Percentiles rank a stretch among this genome's conserved stretches.
These are phyloP conservation scores for Heteromormyrus szaboi DNA, from an alignment of 2,797 vertebrate species.

Conservation along the genomic window DNA sequence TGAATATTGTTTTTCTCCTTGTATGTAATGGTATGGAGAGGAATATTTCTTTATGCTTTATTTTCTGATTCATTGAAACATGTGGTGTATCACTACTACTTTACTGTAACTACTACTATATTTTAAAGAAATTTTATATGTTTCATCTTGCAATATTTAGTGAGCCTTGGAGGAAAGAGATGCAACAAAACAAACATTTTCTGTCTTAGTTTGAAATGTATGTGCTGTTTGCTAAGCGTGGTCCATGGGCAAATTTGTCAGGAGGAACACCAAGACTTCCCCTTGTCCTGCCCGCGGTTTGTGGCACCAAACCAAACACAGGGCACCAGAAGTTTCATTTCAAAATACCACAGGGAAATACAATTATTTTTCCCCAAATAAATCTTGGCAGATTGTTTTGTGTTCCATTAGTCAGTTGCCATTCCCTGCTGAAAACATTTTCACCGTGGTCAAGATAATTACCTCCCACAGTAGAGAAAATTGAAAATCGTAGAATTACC, in stretches of 20 bases:
- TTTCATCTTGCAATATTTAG: neutral
- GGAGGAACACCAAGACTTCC: neutral
- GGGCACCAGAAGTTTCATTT: neutral
- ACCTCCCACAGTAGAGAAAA: constrained; percentile 1
- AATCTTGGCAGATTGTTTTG: neutral
- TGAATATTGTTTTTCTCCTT: neutral
- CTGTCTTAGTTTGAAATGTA: neutral
- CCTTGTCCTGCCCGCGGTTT: neutral
- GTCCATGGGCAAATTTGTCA: neutral
- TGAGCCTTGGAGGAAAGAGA: neutral
- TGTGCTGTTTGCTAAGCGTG: neutral
- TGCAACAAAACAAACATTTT: neutral
- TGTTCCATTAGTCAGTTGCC: neutral
- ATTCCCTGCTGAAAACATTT: neutral
- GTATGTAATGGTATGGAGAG: neutral
- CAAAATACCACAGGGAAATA: neutral
- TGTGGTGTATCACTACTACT: neutral
- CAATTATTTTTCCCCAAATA: neutral
- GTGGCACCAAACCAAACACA: neutral
- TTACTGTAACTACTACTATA: neutral
- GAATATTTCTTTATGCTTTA: neutral
- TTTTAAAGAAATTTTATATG: neutral
- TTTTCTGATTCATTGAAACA: neutral
- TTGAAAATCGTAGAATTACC: constrained; percentile 2
- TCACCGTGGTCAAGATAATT: neutral